These are phyloP conservation scores for Clivina fossor DNA, from an alignment of 2,888 invertebrate genomes.

Conservation along the genomic window DNA sequence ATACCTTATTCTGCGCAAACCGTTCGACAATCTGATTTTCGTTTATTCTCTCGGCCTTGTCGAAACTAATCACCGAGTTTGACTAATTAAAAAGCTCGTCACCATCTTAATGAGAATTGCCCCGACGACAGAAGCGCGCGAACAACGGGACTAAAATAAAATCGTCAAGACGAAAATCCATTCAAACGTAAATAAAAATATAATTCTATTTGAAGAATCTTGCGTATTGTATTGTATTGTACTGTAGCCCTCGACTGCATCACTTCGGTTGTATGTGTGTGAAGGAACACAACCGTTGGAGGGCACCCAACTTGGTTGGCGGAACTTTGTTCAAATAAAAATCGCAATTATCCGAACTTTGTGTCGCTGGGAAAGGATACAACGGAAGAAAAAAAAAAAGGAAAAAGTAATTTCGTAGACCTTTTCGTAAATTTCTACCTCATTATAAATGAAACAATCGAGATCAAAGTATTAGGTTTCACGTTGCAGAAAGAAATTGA, in stretches of 20 bases:
- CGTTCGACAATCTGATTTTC: too few relatives aligned
- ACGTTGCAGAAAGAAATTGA: conserved; percentile 24
- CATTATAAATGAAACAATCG: conserved; percentile 31
- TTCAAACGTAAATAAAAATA: conserved; percentile 26
- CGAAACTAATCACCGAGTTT: conserved; percentile 19
- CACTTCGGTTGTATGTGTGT: neutral
- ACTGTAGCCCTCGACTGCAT: too few relatives aligned
- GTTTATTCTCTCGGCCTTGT: too few relatives aligned
- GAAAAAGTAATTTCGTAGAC: conserved; percentile 30
- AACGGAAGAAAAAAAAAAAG: too few relatives aligned
- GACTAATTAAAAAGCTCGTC: conserved; percentile 25
- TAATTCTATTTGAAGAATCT: conserved; percentile 23
- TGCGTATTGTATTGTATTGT: too few relatives aligned
- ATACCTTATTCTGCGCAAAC: too few relatives aligned
- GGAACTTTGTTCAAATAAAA: conserved; percentile 31
- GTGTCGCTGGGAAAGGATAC: conserved; percentile 27
- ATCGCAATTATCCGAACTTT: conserved; percentile 29
- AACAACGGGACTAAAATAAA: too few relatives aligned
- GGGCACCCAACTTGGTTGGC: conserved; percentile 15
- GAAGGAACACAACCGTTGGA: too few relatives aligned
- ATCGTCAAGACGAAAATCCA: too few relatives aligned
- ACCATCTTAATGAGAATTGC: conserved; percentile 28
- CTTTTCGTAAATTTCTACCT: conserved; percentile 27
- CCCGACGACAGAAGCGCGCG: conserved; percentile 17
- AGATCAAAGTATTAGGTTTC: conserved; percentile 32